A percentile compares a stretch with the other conserved stretches of the same genome.
phyloP scores from a whole-genome alignment of 2,888 invertebrate species.

The Dioctria linearis region DNA sequence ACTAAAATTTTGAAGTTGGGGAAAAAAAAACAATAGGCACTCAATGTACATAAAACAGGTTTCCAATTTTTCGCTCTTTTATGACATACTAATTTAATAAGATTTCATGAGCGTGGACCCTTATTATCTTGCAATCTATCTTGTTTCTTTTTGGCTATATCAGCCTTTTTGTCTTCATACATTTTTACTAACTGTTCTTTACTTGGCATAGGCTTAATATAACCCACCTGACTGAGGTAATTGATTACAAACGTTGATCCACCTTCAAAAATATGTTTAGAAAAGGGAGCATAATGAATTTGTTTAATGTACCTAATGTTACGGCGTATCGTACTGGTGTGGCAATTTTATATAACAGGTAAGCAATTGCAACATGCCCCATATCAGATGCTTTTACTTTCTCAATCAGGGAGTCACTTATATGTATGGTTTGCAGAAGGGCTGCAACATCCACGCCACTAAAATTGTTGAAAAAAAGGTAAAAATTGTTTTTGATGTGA shows the following conservation, averaged over 20 bases:
- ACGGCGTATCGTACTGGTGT: constrained; percentile 94
- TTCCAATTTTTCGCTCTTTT: no score
- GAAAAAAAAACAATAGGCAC: no score
- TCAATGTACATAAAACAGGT: no score
- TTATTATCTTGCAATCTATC: background rate
- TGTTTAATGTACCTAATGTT: constrained; percentile 81
- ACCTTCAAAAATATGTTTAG: constrained; percentile 72
- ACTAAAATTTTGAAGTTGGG: no score
- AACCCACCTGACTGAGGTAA: constrained; percentile 84
- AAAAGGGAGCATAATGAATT: background rate
- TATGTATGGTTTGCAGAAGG: constrained; percentile 81
- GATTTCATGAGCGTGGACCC: background rate
- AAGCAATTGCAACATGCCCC: constrained; percentile 91
- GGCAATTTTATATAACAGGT: constrained; percentile 93
- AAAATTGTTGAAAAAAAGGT: constrained; percentile 58
- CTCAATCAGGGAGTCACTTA: constrained; percentile 84
- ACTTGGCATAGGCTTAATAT: constrained; percentile 86
- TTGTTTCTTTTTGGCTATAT: constrained; percentile 22
- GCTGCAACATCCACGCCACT: constrained; percentile 94
- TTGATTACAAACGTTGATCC: constrained; percentile 90
- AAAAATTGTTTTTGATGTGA: background rate
- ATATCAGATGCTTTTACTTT: constrained; percentile 85
- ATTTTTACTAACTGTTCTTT: constrained; percentile 76
- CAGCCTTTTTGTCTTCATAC: constrained; percentile 72
- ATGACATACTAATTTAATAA: background rate